Conservation (phyloP, 2,888 invertebrate species). For the Napeogenes sylphis region DNA sequence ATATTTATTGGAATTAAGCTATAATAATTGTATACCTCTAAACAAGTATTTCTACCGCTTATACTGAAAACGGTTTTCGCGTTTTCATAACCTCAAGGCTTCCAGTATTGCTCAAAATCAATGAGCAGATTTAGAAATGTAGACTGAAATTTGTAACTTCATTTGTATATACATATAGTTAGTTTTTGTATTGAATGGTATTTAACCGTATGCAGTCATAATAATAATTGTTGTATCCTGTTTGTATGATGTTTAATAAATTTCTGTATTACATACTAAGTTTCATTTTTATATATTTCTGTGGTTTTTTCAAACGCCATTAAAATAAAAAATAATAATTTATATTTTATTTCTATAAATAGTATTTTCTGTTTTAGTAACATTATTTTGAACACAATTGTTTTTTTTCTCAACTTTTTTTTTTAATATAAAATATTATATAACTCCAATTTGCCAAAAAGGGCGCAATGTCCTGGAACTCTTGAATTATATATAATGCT, state of each 20-base stretch:
- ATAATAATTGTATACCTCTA: neutral
- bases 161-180: conserved; percentile 53
- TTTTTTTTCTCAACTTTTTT: too few species aligned
- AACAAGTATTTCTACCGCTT: conserved; percentile 13
- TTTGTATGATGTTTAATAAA: conserved; percentile 32
- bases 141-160: conserved; percentile 26
- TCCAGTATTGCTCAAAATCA: conserved; percentile 55
- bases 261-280: conserved; percentile 24
- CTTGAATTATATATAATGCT: too few species aligned
- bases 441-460: too few species aligned
- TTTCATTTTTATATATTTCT: conserved; percentile 18
- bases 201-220: conserved; percentile 48
- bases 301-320: too few species aligned
- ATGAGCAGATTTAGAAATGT: conserved; percentile 31
- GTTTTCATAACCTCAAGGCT: conserved; percentile 39
- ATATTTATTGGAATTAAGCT: neutral
- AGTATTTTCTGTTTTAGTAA: conserved; percentile 23
- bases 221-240: conserved; percentile 42
- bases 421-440: too few species aligned
- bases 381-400: too few species aligned
- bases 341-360: neutral
- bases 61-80: conserved; percentile 12
- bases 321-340: too few species aligned
- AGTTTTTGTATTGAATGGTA: conserved; percentile 50
- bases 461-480: too few species aligned